Conservation (phyloP, 2,113 vertebrate genomes). For the Ramphastos sulfuratus region DNA sequence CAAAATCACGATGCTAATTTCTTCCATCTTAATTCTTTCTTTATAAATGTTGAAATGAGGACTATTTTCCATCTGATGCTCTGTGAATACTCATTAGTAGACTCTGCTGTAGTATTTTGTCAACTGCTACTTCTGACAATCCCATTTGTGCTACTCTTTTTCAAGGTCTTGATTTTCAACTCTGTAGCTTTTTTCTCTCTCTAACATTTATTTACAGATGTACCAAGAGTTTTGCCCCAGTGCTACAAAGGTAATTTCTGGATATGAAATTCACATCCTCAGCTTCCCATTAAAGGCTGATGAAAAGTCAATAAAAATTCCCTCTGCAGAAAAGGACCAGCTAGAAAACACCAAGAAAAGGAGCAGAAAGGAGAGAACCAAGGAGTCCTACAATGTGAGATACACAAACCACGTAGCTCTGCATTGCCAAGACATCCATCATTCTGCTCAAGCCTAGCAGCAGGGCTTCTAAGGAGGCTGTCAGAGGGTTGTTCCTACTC, state of each 20-base stretch:
- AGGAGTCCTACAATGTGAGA: accelerated
- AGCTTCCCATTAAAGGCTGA: background rate
- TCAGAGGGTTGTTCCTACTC: background rate
- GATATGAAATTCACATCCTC: background rate
- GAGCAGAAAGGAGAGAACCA: background rate
- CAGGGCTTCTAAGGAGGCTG: background rate
- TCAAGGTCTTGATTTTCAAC: background rate
- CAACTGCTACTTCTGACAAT: background rate
- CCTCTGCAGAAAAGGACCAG: background rate
- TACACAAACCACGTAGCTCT: accelerated
- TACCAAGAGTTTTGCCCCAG: background rate
- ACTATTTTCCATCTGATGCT: background rate
- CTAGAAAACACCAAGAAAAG: background rate
- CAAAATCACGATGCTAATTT: background rate
- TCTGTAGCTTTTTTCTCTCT: background rate
- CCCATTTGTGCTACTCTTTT: background rate
- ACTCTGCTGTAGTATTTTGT: background rate
- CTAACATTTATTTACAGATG: background rate
- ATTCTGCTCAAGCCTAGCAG: background rate
- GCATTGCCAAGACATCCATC: accelerated
- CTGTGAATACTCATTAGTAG: background rate
- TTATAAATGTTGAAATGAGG: background rate
- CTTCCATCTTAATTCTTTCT: background rate
- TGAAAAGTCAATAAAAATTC: background rate
- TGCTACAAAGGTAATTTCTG: background rate